These are phyloP conservation scores for Myopa testacea DNA, from an alignment of 2,888 invertebrate genomes.

Conservation along the genomic window DNA sequence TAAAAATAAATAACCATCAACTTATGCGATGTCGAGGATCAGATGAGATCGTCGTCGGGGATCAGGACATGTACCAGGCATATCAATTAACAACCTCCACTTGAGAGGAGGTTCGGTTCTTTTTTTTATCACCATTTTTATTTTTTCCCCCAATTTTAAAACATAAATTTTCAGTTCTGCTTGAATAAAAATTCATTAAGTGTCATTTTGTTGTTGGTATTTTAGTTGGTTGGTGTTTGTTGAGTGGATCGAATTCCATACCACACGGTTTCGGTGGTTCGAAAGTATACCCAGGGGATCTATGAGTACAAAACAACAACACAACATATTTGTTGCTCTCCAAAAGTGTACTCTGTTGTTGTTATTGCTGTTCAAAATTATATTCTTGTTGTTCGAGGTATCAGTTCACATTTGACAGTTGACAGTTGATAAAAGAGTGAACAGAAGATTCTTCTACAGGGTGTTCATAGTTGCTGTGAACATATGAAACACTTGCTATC, in stretches of 20 bases:
- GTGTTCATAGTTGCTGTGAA: neutral
- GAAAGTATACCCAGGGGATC: neutral
- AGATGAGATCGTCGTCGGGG: neutral
- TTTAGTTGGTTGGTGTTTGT: neutral
- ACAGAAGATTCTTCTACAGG: slow-evolving; percentile 1
- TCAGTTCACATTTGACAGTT: slow-evolving; percentile 16
- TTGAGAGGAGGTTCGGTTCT: neutral
- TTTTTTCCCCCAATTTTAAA: neutral
- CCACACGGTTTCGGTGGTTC: neutral
- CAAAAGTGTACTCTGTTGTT: neutral
- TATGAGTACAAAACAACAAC: slow-evolving; percentile 4
- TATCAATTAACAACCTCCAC: slow-evolving; percentile 33
- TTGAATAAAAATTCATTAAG: slow-evolving; percentile 16
- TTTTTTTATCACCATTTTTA: neutral
- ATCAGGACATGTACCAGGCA: neutral
- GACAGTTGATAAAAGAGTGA: slow-evolving; percentile 10
- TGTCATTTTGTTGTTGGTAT: neutral
- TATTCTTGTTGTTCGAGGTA: neutral
- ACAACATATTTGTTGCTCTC: slow-evolving; percentile 12
- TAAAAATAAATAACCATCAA: slow-evolving; percentile 22
- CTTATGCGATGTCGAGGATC: neutral
- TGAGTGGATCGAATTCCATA: slow-evolving; percentile 3
- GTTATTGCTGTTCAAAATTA: neutral
- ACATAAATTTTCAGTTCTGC: slow-evolving; percentile 36
- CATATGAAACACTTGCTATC: slow-evolving; percentile 21